These are phyloP conservation scores for Burhinus bistriatus DNA, from an alignment of 2,113 vertebrate species.

Conservation along the genomic window DNA sequence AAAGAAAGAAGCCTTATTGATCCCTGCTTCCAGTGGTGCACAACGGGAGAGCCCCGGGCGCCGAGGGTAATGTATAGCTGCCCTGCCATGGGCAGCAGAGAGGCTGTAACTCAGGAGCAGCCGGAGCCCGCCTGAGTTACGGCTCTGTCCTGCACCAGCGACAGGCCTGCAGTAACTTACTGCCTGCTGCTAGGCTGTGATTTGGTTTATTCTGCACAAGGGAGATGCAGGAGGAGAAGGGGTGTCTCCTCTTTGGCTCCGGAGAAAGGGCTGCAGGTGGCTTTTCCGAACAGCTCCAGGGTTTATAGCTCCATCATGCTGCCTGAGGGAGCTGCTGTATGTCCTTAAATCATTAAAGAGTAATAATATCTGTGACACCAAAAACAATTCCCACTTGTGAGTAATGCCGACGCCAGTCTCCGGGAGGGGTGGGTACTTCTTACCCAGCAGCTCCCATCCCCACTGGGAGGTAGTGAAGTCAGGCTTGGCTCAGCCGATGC, in stretches of 20 bases:
- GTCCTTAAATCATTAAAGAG: slow-evolving; percentile 14
- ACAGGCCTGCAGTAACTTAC: not conserved
- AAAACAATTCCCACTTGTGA: not conserved
- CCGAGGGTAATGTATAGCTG: not conserved
- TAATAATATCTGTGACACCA: not conserved
- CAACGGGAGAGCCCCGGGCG: not conserved
- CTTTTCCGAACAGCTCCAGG: not conserved
- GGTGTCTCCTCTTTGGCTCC: not conserved
- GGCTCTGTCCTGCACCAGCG: not conserved
- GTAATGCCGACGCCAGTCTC: not conserved
- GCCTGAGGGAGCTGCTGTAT: not conserved
- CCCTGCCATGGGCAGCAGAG: not conserved
- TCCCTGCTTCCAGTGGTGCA: not conserved
- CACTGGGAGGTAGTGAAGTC: not conserved
- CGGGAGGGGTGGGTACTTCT: not conserved
- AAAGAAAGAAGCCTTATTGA: not conserved
- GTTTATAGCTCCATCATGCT: not conserved
- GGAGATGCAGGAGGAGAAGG: not conserved
- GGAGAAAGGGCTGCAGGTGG: not conserved
- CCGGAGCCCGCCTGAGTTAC: not conserved
- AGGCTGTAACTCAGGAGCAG: slow-evolving; percentile 3
- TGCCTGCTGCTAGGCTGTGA: not conserved
- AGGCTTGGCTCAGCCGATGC: not conserved
- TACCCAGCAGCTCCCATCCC: not conserved
- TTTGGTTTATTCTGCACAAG: slow-evolving; percentile 4